Evolutionary conservation across 1,140 invertebrate species (phyloP).

Genomic region (Pectinophora gossypiella): DNA sequence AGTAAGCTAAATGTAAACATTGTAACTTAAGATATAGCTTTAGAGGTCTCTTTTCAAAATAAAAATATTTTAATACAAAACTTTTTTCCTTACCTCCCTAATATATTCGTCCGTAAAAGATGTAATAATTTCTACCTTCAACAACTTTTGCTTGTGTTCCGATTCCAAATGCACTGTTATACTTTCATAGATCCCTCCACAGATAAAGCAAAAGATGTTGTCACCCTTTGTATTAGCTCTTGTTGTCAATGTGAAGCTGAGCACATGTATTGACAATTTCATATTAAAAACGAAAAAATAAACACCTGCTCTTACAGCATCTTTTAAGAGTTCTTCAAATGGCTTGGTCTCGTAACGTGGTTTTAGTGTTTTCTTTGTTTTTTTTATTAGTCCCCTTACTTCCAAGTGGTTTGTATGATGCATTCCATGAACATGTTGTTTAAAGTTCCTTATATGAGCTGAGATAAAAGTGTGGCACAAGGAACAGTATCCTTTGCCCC

Average conservation of each 20-base stretch:
- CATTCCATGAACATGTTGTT: slow-evolving; percentile 32
- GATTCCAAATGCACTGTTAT: slow-evolving; percentile 20
- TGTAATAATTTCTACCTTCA: slow-evolving; percentile 17
- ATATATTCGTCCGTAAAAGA: slow-evolving; percentile 26
- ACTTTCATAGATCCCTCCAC: slow-evolving; percentile 22
- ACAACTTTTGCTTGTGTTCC: slow-evolving; percentile 28
- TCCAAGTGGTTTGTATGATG: slow-evolving; percentile 34
- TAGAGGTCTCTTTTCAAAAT: background rate
- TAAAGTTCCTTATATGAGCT: slow-evolving; percentile 30
- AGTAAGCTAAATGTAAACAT: too few relatives aligned
- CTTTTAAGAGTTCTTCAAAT: background rate
- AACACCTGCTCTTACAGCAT: too few relatives aligned
- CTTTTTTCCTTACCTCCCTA: slow-evolving; percentile 30
- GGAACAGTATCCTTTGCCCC: slow-evolving; percentile 31
- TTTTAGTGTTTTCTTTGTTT: background rate
- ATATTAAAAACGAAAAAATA: too few relatives aligned
- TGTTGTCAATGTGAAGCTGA: background rate
- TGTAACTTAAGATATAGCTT: too few relatives aligned
- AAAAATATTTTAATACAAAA: background rate
- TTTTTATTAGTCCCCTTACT: slow-evolving; percentile 20
- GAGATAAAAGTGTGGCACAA: slow-evolving; percentile 35
- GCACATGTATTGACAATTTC: too few relatives aligned
- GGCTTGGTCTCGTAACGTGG: slow-evolving; percentile 1
- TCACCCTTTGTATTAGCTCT: background rate
- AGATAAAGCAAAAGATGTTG: slow-evolving; percentile 25